Base-by-base conservation (phyloP, 64 coral and sea anemone species). In the Anthopleura sola region DNA sequence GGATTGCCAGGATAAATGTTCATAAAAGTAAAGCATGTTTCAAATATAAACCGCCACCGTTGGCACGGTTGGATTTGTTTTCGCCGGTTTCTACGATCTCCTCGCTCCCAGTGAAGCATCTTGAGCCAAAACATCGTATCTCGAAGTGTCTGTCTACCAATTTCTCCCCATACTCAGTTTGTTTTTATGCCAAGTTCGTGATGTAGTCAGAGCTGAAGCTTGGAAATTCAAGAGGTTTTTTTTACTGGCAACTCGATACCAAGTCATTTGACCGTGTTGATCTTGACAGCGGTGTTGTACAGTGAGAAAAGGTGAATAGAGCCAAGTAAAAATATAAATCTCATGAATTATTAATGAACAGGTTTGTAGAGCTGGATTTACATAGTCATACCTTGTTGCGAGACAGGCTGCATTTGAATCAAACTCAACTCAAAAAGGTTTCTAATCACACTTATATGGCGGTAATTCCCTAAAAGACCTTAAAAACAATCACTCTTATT, bases 1-100 rank as follows among this genome's bases (percentile, higher is more conserved):
- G 94, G 94, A 81, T 96, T 96, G 1, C 94, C 90, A 17, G 94
- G 94, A 60, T 91, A 92, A 90, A 96, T 89, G 68, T 92, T 83
- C 82, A 83, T 56, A 60, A 83, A 83, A 50, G 55, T 60, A 24
- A 56, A 83, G 24, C 14, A 79, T 21, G 36, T 53, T 20, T 57
- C 28, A 54, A 83, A 54, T 56, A 83, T 60, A 28, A 83, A 83
- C n/a, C 82, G 26, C 82, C 82, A 83, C 3, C 82, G 82, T 20
- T 83, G 82, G 18, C 51, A 83, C 44, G 82, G 82, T 37, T 83
- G 82, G 12, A 58, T 60, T 33, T 19, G 48, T 5, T 83, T 56
- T 34, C 55, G 48, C 6, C 82, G 50, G 49, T 60, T 53, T 36
- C 34, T 83, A 1, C 32, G 17, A 5, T 54, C 55, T 18, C 48